A percentile compares a stretch with the other conserved stretches of the same genome.
Evolutionary conservation across 2,797 vertebrate species (phyloP).

Genomic region (Sylvilagus floridanus): DNA sequence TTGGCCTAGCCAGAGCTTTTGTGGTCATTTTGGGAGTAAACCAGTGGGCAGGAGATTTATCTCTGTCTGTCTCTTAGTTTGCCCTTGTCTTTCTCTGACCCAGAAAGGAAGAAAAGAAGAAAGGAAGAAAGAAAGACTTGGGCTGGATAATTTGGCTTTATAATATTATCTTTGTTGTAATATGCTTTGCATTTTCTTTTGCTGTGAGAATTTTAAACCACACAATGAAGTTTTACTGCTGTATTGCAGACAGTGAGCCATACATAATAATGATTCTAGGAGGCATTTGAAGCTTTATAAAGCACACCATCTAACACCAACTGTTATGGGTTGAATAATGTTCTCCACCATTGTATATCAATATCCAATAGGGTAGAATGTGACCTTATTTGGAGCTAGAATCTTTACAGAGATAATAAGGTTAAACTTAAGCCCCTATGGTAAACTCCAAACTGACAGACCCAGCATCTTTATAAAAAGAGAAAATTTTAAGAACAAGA

Average conservation of each 20-base stretch:
- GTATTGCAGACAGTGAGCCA: background rate
- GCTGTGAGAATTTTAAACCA: background rate
- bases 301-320: background rate
- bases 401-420: background rate
- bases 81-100: too few species aligned
- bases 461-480: background rate
- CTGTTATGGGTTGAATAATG: background rate
- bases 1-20: too few species aligned
- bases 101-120: too few species aligned
- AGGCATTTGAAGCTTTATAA: background rate
- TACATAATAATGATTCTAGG: background rate
- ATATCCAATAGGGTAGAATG: background rate
- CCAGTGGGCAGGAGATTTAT: too few species aligned
- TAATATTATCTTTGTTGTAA: background rate
- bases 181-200: slow-evolving; percentile 28
- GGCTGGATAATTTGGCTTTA: background rate
- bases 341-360: background rate
- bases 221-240: background rate
- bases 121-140: background rate
- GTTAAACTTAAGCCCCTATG: background rate
- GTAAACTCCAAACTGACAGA: background rate
- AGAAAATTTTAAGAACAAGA: background rate
- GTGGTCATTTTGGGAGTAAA: too few species aligned
- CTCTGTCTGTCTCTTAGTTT: too few species aligned
- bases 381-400: background rate